A percentile compares a stretch with the other conserved stretches of the same genome.
These are phyloP conservation scores for Megathymus violae DNA, from an alignment of 1,140 invertebrate genomes.

Conservation along the genomic window DNA sequence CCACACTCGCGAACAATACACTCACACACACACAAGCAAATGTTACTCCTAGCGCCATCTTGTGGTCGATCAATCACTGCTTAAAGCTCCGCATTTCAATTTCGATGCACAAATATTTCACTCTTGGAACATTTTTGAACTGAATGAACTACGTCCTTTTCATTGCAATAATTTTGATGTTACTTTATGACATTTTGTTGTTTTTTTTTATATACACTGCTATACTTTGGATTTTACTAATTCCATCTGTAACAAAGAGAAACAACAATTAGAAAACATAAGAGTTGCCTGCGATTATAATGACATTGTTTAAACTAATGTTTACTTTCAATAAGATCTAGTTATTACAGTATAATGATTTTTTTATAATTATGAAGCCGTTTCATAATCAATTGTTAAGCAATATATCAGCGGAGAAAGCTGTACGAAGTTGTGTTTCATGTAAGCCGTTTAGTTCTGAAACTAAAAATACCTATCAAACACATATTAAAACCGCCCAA, in stretches of 20 bases:
- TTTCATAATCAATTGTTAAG: no score
- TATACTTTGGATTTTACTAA: not conserved
- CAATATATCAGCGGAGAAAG: no score
- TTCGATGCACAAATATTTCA: constrained; percentile 14
- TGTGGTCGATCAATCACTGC: constrained; percentile 38
- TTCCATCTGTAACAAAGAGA: constrained; percentile 13
- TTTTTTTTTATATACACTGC: not conserved
- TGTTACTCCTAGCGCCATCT: constrained; percentile 61
- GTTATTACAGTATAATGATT: no score
- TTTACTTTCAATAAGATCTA: no score
- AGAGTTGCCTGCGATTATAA: not conserved
- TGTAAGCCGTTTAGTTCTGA: no score
- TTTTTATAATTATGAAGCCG: no score
- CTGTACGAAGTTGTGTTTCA: no score
- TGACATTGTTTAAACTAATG: no score
- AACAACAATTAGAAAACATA: not conserved
- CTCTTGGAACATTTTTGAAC: constrained; percentile 2
- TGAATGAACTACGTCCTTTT: constrained; percentile 12
- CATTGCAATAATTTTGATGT: constrained; percentile 8
- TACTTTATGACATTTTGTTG: constrained; percentile 22
- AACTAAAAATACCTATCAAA: not conserved
- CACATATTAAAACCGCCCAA: constrained; percentile 21
- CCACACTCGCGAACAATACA: constrained; percentile 53
- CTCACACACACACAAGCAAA: constrained; percentile 51
- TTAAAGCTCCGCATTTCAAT: constrained; percentile 31